Evolutionary conservation across 2,888 invertebrate species (phyloP).

Genomic region (Idaea aversata): DNA sequence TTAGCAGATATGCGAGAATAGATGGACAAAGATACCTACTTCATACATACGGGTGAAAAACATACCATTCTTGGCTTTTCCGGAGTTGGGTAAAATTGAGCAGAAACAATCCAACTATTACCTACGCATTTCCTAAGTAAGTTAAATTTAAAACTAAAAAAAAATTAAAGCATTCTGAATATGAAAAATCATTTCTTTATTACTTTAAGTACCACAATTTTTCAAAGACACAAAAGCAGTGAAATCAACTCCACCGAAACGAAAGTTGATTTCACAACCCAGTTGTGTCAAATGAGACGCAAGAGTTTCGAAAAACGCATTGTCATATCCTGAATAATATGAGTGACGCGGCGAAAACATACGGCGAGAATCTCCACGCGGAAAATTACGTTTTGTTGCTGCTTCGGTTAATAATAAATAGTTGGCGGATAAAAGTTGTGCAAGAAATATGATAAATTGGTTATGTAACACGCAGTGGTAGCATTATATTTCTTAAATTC

Average conservation of each 20-base stretch:
- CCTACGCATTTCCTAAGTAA: no score
- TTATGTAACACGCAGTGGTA: background rate
- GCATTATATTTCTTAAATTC: background rate
- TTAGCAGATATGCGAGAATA: no score
- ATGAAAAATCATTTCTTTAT: background rate
- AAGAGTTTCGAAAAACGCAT: constrained; percentile 56
- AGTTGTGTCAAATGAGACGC: constrained; percentile 50
- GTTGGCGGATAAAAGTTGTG: constrained; percentile 3
- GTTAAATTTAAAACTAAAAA: no score
- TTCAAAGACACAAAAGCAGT: background rate
- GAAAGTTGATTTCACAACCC: constrained; percentile 53
- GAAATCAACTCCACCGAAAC: constrained; percentile 22
- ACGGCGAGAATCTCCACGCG: constrained; percentile 24
- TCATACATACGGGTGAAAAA: no score
- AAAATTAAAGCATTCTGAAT: background rate
- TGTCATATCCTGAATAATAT: constrained; percentile 60
- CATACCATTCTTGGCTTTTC: no score
- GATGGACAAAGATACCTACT: no score
- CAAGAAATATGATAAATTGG: background rate
- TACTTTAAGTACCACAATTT: background rate
- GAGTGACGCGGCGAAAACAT: constrained; percentile 32
- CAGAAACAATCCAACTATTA: no score
- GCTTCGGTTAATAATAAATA: background rate
- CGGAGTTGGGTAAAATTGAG: no score
- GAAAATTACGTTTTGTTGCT: constrained; percentile 4